Percentiles rank a stretch among this genome's conserved stretches.
Conservation (phyloP, 2,888 invertebrate species). For the Aporophyla nigra region DNA sequence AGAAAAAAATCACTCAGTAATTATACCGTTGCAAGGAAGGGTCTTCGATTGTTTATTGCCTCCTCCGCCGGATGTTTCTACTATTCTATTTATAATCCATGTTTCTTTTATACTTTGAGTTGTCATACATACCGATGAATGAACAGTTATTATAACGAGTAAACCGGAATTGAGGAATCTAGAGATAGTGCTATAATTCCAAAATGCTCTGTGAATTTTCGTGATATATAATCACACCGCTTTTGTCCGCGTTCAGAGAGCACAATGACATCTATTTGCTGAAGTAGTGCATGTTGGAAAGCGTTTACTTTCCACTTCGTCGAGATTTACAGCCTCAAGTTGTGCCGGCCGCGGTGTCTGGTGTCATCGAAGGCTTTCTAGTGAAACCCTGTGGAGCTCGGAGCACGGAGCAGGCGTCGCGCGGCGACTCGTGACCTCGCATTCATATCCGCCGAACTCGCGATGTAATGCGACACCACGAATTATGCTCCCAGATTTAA, state of each 20-base stretch:
- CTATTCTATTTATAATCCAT: constrained; percentile 69
- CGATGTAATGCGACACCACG: constrained; percentile 60
- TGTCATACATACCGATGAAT: constrained; percentile 60
- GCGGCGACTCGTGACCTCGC: constrained; percentile 78
- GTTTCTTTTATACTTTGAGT: constrained; percentile 64
- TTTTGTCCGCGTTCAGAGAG: constrained; percentile 58
- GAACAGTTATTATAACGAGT: constrained; percentile 55
- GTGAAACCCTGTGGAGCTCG: constrained; percentile 72
- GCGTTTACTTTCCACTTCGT: constrained; percentile 79
- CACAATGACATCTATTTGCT: constrained; percentile 66
- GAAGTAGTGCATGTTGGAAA: constrained; percentile 76
- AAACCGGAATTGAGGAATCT: constrained; percentile 41
- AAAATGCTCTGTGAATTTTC: constrained; percentile 44
- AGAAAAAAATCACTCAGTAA: constrained; percentile 76
- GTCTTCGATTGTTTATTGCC: constrained; percentile 87
- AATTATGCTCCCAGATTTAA: constrained; percentile 49
- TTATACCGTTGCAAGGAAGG: constrained; percentile 82
- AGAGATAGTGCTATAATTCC: constrained; percentile 25
- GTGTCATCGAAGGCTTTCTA: constrained; percentile 83
- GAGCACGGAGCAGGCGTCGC: constrained; percentile 46
- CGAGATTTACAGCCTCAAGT: constrained; percentile 79
- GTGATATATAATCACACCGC: constrained; percentile 46
- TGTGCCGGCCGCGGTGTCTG: constrained; percentile 75
- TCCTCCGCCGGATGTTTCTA: constrained; percentile 84
- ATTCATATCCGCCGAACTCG: constrained; percentile 67